These are phyloP conservation scores for Aplidium turbinatum DNA, from an alignment of 23 tunicate genomes.

Conservation along the genomic window DNA sequence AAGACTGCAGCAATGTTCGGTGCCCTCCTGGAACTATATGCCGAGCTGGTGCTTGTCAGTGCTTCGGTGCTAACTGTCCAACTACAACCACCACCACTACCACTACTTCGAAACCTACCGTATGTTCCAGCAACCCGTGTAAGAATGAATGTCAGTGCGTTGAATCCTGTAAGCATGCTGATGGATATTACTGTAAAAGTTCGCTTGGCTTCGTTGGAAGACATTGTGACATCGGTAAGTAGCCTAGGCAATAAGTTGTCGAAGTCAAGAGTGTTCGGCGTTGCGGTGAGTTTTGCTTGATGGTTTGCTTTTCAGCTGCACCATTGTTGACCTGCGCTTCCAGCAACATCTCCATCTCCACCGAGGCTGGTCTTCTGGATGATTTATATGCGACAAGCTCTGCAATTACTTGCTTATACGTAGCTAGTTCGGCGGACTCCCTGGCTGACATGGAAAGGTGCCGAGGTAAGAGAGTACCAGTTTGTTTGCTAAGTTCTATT, in stretches of 20 bases:
- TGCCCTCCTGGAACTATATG: constrained; percentile 2
- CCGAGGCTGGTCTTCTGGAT: background rate
- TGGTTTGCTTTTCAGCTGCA: constrained; percentile 11
- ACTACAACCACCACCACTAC: background rate
- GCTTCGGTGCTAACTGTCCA: background rate
- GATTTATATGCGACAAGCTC: constrained; percentile 3
- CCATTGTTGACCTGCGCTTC: constrained; percentile 7
- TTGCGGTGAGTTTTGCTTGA: background rate
- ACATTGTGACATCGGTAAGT: constrained; percentile 50
- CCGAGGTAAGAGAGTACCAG: background rate
- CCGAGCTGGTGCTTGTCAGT: background rate
- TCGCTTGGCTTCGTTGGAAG: constrained; percentile 44
- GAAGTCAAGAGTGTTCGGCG: background rate
- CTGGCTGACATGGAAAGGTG: constrained; percentile 5
- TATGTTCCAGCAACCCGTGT: constrained; percentile 39
- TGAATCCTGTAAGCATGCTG: constrained; percentile 41
- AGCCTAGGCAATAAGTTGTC: background rate
- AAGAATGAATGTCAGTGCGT: constrained; percentile 32
- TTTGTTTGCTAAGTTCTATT: background rate
- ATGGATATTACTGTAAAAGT: constrained; percentile 51
- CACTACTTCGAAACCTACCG: background rate
- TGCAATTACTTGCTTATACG: background rate
- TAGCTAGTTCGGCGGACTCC: background rate
- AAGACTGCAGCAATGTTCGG: constrained; percentile 1
- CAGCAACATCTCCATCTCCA: constrained; percentile 13